Base-by-base conservation (phyloP, 2,797 vertebrate species). In the Carduelis carduelis region DNA sequence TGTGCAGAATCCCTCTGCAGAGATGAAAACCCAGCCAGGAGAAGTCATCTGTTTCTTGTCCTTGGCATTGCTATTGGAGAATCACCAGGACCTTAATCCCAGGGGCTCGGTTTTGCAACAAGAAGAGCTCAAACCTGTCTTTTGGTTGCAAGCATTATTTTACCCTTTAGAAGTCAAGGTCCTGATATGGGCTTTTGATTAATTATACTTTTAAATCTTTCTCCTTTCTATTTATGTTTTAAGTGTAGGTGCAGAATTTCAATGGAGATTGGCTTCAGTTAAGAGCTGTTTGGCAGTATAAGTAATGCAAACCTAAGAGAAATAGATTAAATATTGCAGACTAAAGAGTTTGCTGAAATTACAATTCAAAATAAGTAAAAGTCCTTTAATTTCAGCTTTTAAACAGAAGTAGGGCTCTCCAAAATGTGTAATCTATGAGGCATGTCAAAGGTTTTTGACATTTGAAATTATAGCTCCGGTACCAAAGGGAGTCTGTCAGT, bases 141-240 rank as follows among this genome's bases (percentile, higher is more conserved):
- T 92, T 90, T 53, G 37, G 37, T 72, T 83, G 47, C 57, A 85
- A 82, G 39, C 23, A 37, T 87, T 91, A 28, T 77, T 87, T n/a
- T 55, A 57, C 32, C 69, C 56, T 91, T 46, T 56, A 28, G 21
- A 74, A 93, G 69, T 91, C 75, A 71, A 80, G 50, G 61, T 87
- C 53, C 39, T 85, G 57, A 75, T 65, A 79, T 0, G 4, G 43
- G 22, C 12, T 80, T 87, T 47, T 68, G 77, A 61, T 57, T 87
- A 95, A 91, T 94, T 94, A 75, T 59, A 75, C 76, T 91, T 89
- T 78, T 6, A 92, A 91, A 92, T 87, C 8, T 87, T 91, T 35
- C n/a, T 78, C 39, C 46, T 46, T 79, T 85, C 35, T 94, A 55
- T 90, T 92, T 83, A 89, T 1, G 1, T 85, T 84, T 82, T 24